These are phyloP conservation scores for Anoura caudifer DNA, from an alignment of 2,113 vertebrate species.

Conservation along the genomic window DNA sequence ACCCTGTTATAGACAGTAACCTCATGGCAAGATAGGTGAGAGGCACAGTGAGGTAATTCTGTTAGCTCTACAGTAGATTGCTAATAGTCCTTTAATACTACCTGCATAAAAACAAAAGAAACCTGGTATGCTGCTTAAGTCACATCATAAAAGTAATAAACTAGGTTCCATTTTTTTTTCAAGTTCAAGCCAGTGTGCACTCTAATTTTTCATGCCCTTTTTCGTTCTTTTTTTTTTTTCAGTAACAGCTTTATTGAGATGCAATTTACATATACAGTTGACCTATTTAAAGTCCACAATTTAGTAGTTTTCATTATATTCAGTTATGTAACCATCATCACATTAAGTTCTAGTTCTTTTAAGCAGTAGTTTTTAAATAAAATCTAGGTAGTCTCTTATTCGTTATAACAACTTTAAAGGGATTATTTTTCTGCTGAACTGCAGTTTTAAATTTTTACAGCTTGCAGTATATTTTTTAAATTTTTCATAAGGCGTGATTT, in stretches of 20 bases:
- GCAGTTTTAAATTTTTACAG: not conserved
- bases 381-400: not conserved
- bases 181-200: not conserved
- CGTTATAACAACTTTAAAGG: not conserved
- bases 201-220: not conserved
- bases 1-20: not conserved
- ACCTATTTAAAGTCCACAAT: not conserved
- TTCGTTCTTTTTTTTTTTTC: not conserved
- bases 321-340: not conserved
- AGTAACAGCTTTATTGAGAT: not conserved
- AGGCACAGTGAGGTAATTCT: not conserved
- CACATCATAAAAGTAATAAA: not conserved
- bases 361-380: not conserved
- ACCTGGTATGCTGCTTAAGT: not conserved
- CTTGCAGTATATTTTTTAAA: not conserved
- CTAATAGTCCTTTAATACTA: not conserved
- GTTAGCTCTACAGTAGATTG: not conserved
- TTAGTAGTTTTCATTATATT: slow-evolving; percentile 11
- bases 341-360: not conserved
- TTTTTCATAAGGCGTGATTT: too few relatives aligned
- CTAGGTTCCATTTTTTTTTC: not conserved
- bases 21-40: not conserved
- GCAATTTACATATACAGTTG: not conserved
- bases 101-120: not conserved
- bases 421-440: not conserved